Percentiles rank a stretch among this genome's conserved stretches.
These are phyloP conservation scores for Dromaius novaehollandiae DNA, from an alignment of 2,113 vertebrate genomes.

Conservation along the genomic window DNA sequence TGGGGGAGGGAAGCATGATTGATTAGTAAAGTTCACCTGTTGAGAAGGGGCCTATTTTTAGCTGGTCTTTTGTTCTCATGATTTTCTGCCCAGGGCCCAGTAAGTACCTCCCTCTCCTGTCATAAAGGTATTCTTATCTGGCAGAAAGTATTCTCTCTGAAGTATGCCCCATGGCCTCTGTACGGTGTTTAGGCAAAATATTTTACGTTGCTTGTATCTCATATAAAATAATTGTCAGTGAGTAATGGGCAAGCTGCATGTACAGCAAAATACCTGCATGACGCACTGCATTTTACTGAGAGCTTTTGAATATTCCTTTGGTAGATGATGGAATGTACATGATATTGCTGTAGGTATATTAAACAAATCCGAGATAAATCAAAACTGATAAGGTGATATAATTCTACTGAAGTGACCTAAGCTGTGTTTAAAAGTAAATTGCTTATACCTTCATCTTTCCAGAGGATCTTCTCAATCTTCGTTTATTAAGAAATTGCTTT, in stretches of 20 bases:
- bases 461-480: neutral
- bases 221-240: neutral
- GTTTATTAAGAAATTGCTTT: neutral
- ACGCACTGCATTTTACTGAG: neutral
- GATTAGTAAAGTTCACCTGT: neutral
- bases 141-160: neutral
- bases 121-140: neutral
- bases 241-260: neutral
- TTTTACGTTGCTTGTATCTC: neutral
- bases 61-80: neutral
- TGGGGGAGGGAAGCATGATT: neutral
- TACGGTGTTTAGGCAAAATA: neutral
- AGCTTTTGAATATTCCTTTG: neutral
- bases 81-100: neutral
- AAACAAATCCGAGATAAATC: neutral
- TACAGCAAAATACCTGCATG: neutral
- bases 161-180: accelerated
- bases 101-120: neutral
- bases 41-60: neutral
- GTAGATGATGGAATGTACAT: neutral
- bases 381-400: neutral
- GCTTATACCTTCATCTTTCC: neutral
- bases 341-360: neutral
- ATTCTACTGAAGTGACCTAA: neutral
- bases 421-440: neutral